These are phyloP conservation scores for Poeciliopsis presidionis DNA, from an alignment of 2,797 vertebrate species.

Conservation along the genomic window DNA sequence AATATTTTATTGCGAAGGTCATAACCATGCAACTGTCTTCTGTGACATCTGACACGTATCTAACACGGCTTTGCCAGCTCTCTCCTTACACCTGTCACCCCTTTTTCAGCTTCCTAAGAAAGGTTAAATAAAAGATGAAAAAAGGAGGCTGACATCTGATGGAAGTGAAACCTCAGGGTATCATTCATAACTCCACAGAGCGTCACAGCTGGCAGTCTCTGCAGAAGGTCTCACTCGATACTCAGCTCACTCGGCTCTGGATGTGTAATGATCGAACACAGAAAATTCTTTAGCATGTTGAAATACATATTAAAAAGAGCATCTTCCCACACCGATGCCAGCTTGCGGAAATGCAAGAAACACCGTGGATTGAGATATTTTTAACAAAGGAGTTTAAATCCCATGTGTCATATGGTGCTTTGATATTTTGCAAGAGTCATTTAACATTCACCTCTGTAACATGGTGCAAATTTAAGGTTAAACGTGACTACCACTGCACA, in stretches of 20 bases:
- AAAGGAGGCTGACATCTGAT: slow-evolving; percentile 37
- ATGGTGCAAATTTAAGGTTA: background rate
- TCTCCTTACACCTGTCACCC: background rate
- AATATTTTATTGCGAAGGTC: background rate
- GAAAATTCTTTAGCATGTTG: slow-evolving; percentile 11
- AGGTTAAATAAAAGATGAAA: slow-evolving; percentile 54
- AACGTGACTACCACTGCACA: background rate
- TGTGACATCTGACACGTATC: background rate
- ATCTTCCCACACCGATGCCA: background rate
- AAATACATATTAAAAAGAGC: slow-evolving; percentile 11
- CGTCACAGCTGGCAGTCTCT: slow-evolving; percentile 34
- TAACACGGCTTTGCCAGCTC: background rate
- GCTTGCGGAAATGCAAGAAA: slow-evolving; percentile 12
- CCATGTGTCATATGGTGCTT: background rate
- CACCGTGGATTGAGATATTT: slow-evolving; percentile 8
- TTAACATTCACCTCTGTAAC: background rate
- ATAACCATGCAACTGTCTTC: background rate
- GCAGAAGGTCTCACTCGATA: slow-evolving; percentile 21
- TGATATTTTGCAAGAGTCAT: background rate
- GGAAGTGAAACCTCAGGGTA: slow-evolving; percentile 35
- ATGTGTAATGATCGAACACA: slow-evolving; percentile 29
- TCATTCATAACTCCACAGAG: slow-evolving; percentile 35
- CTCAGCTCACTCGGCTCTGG: slow-evolving; percentile 17
- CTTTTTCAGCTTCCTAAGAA: slow-evolving; percentile 22
- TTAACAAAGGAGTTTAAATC: slow-evolving; percentile 3